Percentiles rank a stretch among this genome's conserved stretches.
phyloP scores from a whole-genome alignment of 2,113 vertebrate species.

The Barbus barbus region DNA sequence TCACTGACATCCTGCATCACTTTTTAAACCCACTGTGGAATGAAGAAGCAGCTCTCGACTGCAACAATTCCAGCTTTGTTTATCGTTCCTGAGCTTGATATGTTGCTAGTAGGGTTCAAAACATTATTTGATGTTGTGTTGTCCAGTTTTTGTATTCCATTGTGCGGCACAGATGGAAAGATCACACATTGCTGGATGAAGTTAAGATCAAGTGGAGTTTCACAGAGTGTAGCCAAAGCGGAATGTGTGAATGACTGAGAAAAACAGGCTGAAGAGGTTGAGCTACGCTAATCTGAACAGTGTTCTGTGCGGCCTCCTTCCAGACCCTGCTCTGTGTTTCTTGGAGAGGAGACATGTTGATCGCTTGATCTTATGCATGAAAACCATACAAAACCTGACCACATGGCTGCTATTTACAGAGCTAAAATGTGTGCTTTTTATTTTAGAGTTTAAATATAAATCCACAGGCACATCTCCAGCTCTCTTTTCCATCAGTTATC shows the following conservation, averaged over 20 bases:
- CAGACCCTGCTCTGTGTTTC: slow-evolving; percentile 37
- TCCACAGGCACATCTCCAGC: neutral
- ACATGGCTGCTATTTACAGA: slow-evolving; percentile 42
- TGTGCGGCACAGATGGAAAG: neutral
- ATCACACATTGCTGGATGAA: slow-evolving; percentile 10
- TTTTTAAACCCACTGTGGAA: neutral
- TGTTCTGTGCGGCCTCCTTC: neutral
- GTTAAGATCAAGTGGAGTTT: slow-evolving; percentile 25
- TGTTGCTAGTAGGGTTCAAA: slow-evolving; percentile 4
- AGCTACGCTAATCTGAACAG: neutral
- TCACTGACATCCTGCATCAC: slow-evolving; percentile 21
- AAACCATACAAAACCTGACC: slow-evolving; percentile 27
- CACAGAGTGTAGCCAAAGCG: neutral
- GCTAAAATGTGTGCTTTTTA: slow-evolving; percentile 43
- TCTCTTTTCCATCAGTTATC: neutral
- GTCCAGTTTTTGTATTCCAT: slow-evolving; percentile 2
- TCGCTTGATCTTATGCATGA: slow-evolving; percentile 22
- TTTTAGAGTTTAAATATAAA: slow-evolving; percentile 31
- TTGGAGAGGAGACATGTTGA: slow-evolving; percentile 40
- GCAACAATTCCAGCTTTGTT: neutral
- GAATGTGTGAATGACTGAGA: slow-evolving; percentile 10
- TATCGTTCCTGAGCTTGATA: neutral
- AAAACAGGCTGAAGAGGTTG: neutral
- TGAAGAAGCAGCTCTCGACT: neutral
- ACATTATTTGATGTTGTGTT: slow-evolving; percentile 9